Percentiles rank a stretch among this genome's conserved stretches.
phyloP scores from a whole-genome alignment of 2,888 invertebrate genomes.

The Chironomus riparius region DNA sequence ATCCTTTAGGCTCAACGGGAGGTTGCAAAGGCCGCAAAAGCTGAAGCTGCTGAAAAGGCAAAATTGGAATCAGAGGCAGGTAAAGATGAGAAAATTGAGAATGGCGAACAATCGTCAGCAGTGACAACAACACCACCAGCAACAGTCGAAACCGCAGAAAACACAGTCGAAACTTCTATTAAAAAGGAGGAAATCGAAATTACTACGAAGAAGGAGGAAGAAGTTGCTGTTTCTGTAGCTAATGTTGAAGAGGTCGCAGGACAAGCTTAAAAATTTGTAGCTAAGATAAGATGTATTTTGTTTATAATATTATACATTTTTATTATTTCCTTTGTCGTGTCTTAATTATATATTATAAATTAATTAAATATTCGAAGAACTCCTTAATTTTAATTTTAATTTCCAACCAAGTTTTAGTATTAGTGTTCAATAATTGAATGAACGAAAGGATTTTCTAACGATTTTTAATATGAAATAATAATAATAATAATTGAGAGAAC shows the following conservation, averaged over 20 bases:
- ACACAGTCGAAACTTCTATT: neutral
- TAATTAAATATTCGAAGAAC: neutral
- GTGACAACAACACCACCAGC: neutral
- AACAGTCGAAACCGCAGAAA: neutral
- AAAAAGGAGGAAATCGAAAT: no score
- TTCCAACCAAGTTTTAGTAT: neutral
- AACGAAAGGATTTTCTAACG: neutral
- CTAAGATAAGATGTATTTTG: neutral
- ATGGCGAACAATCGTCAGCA: neutral
- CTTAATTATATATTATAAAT: neutral
- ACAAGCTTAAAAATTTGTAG: neutral
- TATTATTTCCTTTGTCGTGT: neutral
- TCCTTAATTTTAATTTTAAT: neutral
- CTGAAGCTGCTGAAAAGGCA: neutral
- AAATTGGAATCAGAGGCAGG: neutral
- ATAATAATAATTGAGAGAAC: no score
- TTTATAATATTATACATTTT: neutral
- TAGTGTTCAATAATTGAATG: neutral
- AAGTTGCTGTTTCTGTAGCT: no score
- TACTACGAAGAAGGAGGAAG: neutral
- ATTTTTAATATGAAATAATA: no score
- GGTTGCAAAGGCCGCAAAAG: slow-evolving; percentile 15
- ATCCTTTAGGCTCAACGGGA: slow-evolving; percentile 15
- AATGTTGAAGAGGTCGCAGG: neutral
- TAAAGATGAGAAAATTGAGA: neutral